phyloP scores from a whole-genome alignment of 2,888 invertebrate genomes.

The Oscheius onirici region DNA sequence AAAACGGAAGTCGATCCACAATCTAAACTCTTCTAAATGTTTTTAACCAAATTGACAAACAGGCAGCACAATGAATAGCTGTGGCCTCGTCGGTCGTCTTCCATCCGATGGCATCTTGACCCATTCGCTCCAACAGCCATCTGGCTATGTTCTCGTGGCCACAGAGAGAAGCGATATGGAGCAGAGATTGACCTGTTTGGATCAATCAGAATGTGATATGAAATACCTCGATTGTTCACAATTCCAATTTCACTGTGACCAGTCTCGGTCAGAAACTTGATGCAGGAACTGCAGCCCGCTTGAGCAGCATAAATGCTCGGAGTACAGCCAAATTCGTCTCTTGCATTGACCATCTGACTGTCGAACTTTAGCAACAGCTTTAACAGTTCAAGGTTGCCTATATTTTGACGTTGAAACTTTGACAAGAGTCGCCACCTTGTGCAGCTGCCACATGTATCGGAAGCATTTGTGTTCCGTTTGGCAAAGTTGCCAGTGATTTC shows the following conservation, averaged over 20 bases:
- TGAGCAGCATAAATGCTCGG: constrained; percentile 66
- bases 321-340: constrained; percentile 67
- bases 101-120: constrained; percentile 56
- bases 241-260: constrained; percentile 57
- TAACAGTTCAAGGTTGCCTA: constrained; percentile 67
- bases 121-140: constrained; percentile 54
- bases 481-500: constrained; percentile 55
- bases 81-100: constrained; percentile 64
- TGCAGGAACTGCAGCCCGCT: constrained; percentile 60
- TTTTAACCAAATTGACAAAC: constrained; percentile 38
- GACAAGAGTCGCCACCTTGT: constrained; percentile 48
- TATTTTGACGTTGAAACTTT: background rate
- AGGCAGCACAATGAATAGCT: constrained; percentile 66
- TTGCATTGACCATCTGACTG: constrained; percentile 57
- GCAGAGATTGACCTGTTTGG: constrained; percentile 62
- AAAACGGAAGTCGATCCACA: constrained; percentile 60
- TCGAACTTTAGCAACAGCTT: constrained; percentile 65
- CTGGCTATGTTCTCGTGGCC: constrained; percentile 61
- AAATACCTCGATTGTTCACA: constrained; percentile 50
- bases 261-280: constrained; percentile 65
- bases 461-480: constrained; percentile 64
- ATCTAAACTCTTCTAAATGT: constrained; percentile 48
- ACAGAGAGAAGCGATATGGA: constrained; percentile 64
- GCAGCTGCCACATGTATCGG: constrained; percentile 68
- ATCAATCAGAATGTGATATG: too few species aligned